Conservation (phyloP, 2,113 vertebrate species). For the Poecilia latipinna region DNA sequence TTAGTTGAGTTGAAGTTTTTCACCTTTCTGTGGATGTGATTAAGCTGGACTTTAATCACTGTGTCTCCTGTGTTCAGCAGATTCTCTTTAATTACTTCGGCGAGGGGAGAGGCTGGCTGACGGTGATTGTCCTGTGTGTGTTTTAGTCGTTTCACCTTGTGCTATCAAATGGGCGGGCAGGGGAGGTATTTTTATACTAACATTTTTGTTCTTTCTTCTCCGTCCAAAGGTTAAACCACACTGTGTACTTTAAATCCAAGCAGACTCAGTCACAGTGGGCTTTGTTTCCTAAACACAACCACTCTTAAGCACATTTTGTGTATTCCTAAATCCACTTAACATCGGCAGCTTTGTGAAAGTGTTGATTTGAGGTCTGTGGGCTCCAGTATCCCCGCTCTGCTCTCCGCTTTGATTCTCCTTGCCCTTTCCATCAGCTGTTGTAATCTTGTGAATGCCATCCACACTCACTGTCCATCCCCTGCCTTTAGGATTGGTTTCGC, state of each 20-base stretch:
- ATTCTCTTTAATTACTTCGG: conserved; percentile 61
- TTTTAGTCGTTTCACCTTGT: conserved; percentile 2
- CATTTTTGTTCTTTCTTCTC: conserved; percentile 27
- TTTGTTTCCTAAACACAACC: conserved; percentile 52
- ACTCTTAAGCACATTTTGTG: conserved; percentile 46
- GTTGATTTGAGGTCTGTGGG: conserved; percentile 57
- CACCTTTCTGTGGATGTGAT: conserved; percentile 37
- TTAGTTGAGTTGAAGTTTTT: conserved; percentile 33
- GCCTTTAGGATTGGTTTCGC: conserved; percentile 69
- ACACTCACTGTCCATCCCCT: conserved; percentile 62
- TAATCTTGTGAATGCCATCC: conserved; percentile 73
- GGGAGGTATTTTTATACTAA: conserved; percentile 8
- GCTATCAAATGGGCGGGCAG: not conserved
- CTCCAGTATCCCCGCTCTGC: conserved; percentile 40
- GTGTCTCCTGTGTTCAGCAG: conserved; percentile 53
- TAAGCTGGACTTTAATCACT: conserved; percentile 65
- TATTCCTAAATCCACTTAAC: conserved; percentile 62
- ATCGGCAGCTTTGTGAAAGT: conserved; percentile 50
- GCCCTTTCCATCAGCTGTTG: conserved; percentile 61
- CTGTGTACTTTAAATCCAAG: conserved; percentile 33
- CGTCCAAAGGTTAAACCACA: conserved; percentile 42
- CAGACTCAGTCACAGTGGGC: conserved; percentile 21
- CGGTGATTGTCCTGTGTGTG: conserved; percentile 21
- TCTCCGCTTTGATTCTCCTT: conserved; percentile 26
- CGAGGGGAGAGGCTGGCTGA: conserved; percentile 18